Base-by-base conservation (phyloP, 2,888 invertebrate genomes). In the Boloria euphrosyne region DNA sequence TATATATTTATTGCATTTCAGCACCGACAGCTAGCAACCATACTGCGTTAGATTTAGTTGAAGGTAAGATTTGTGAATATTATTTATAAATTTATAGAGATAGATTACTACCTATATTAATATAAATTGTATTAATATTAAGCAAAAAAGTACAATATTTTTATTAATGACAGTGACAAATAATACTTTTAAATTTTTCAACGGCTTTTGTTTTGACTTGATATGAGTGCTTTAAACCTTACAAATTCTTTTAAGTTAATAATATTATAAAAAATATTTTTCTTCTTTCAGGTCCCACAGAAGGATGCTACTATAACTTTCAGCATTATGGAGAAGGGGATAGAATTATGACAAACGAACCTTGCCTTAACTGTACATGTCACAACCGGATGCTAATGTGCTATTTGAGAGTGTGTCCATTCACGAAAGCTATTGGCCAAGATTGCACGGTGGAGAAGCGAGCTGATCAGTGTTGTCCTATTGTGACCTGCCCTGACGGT, bases 311-410 rank as follows among this genome's bases (percentile, higher is more conserved):
- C 90, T 98, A 98, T 92, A 97, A 98, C 93, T 97, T 97, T 89
- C 96, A 97, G 87, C 97, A 97, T 81, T 98, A 98, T 89, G 95
- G 96, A 73, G 97, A 98, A 93, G 97, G 98, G 66, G 97, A 98
- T 87, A 94, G 97, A 83, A 98, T 98, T 83, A 94, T 97, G 91
- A 98, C 98, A 76, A 98, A 98, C 93, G 98, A 98, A 87, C 98
- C 98, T 76, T 98, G 98, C 87, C 93, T 98, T 74, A 98, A 98
- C 91, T 98, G 98, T 90, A 98, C 98, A 75, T 98, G 98, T 88
- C 97, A 97, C 93, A 97, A 97, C 83, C 95, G 96, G 82, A 98
- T 98, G 97, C 94, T 98, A 71, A 98, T 98, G 98, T 98, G 98
- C 86, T 98, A 97, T 90, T 93, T 98, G 76, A 93, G 97, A 81